phyloP scores from a whole-genome alignment of 2,888 invertebrate species.

The Amiota minor region DNA sequence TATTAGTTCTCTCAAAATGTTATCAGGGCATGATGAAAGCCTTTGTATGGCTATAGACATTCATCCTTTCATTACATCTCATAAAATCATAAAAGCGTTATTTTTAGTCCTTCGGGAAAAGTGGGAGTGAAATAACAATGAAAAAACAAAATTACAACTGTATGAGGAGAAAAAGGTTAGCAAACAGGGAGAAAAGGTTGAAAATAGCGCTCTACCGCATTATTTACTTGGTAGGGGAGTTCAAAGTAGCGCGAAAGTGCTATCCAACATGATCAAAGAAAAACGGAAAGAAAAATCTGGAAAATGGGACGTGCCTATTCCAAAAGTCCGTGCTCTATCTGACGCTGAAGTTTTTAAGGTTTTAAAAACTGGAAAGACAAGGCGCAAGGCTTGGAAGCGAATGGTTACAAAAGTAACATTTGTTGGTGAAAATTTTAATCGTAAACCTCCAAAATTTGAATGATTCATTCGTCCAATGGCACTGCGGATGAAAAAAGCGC shows the following conservation, averaged over 20 bases:
- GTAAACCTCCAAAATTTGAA: slow-evolving; percentile 99
- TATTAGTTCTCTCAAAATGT: no score
- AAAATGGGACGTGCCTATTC: slow-evolving; percentile 99
- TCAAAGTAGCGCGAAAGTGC: slow-evolving; percentile 92
- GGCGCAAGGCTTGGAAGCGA: slow-evolving; percentile 97
- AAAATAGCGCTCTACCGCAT: slow-evolving; percentile 94
- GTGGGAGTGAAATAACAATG: no score
- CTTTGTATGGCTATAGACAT: no score
- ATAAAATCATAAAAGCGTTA: no score
- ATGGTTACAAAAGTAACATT: slow-evolving; percentile 99
- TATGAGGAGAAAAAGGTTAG: slow-evolving; percentile 96
- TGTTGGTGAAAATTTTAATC: slow-evolving; percentile 98
- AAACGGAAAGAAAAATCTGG: slow-evolving; percentile 99
- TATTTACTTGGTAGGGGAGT: slow-evolving; percentile 98
- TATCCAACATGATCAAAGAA: slow-evolving; percentile 99
- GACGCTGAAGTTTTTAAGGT: slow-evolving; percentile 98
- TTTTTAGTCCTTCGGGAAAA: no score
- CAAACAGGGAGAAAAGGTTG: slow-evolving; percentile 86
- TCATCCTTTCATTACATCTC: no score
- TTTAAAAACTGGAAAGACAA: slow-evolving; percentile 91
- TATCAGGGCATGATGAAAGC: no score
- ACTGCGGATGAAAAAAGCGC: slow-evolving; percentile 95
- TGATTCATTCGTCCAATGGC: slow-evolving; percentile 99
- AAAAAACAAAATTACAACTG: slow-evolving; percentile 97
- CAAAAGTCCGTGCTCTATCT: slow-evolving; percentile 96